phyloP scores from a whole-genome alignment of 2,797 vertebrate genomes.

The Pachyuromys duprasi region DNA sequence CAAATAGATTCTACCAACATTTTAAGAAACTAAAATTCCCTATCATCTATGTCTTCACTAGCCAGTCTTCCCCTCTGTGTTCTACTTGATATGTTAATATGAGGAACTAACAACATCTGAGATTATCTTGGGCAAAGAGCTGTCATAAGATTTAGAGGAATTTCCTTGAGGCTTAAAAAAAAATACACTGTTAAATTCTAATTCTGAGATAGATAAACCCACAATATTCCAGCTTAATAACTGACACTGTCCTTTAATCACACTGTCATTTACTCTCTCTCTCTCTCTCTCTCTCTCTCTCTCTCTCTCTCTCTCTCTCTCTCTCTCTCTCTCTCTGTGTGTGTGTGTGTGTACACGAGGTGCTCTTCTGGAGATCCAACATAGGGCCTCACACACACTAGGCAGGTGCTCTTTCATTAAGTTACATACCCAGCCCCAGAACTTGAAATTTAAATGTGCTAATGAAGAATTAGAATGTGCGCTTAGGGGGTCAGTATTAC shows the following conservation, averaged over 20 bases:
- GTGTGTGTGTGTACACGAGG: background rate
- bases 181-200: background rate
- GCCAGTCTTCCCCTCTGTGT: background rate
- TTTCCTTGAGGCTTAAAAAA: constrained; percentile 18
- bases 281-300: background rate
- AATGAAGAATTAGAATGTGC: background rate
- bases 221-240: constrained; percentile 46
- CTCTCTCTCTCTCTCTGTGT: background rate
- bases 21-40: constrained; percentile 39
- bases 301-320: background rate
- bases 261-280: background rate
- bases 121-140: constrained; percentile 21
- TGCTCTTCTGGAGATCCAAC: background rate
- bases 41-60: background rate
- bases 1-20: constrained; percentile 24
- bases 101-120: background rate
- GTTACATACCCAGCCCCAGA: background rate
- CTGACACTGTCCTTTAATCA: background rate
- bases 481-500: background rate
- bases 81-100: background rate
- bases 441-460: constrained; percentile 20
- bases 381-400: background rate
- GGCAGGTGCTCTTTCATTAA: background rate
- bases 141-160: constrained; percentile 36
- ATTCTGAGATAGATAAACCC: constrained; percentile 40